Base-by-base conservation (phyloP, 2,113 vertebrate genomes). In the Solenodon paradoxus region DNA sequence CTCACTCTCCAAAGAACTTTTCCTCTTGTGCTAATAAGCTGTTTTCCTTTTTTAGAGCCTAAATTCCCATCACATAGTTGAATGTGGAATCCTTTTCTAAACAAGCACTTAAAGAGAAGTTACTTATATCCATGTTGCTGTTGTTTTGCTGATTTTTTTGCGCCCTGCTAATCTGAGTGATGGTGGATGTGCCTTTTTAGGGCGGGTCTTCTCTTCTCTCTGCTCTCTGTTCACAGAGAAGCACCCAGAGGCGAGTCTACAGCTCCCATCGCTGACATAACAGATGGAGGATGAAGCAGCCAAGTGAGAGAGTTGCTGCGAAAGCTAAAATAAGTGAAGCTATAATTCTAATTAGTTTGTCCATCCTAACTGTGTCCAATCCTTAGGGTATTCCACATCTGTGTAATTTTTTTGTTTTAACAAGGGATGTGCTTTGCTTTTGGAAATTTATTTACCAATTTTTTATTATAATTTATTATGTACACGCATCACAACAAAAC, bases 31-130 rank as follows among this genome's bases (percentile, higher is more conserved):
- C 28, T 86, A 42, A 71, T 78, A 57, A 90, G 2, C 51, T 63
- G 81, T 72, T 15, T n/a, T 30, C 42, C 35, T 30, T 69, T 66
- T 80, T 80, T 66, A 82, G 22, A 79, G 12, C 32, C 12, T 74
- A 17, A 2, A 83, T 51, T 63, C 15, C 13, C 51, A 66, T 7
- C 6, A 51, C 17, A 71, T 42, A 84, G n/a, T 63, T 81, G 53
- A 77, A 53, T 61, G 24, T 74, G 71, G 90, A 9, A 69, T 77
- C 68, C 20, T 88, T 90, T 94, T 89, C 63, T 79, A 81, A 45
- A 15, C 10, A 57, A 71, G 94, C 28, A 17, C 7, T 7, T 59
- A 40, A 22, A 26, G 38, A 32, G 47, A 84, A 5, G 5, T n/a
- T 38, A n/a, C 16, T 32, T 51, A 22, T 9, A 78, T 38, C 40